Base-by-base conservation (phyloP, 2,888 invertebrate genomes). In the Ormia ochracea region DNA sequence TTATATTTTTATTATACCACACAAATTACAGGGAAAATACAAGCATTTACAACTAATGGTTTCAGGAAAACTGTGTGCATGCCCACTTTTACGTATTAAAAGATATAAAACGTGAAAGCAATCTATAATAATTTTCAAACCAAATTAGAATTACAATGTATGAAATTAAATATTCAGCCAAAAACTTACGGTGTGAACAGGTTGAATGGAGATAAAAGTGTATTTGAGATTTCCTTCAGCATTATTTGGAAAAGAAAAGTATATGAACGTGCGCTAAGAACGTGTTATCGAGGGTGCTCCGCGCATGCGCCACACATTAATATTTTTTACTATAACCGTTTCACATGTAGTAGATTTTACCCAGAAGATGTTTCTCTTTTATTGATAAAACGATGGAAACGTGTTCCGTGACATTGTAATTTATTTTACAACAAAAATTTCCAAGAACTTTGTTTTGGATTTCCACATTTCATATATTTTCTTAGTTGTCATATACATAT, bases 71-170 rank as follows among this genome's bases (percentile, higher is more conserved):
- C 72, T 54, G 54, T 73, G 14, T 26, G 23, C 36, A 43, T 63
- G 36, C 54, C 19, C 48, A 33, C 19, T 9, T 3, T 14, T 17
- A 6, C 5, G 10, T n/a, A 4, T 5, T 56, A 72, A 4, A 52
- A 74, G 50, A n/a, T 36, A 43, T 45, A 23, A 65, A 65, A 78
- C 74, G 69, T 79, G 79, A 70, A 45, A 79, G 61, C 31, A 75
- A 65, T 74, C n/a, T 43, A 43, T 52, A 52, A 33, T 21, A 58
- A 21, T 36, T 3, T 21, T 33, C 3, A 54, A 65, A 28, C 3
- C 50, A 31, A 19, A 33, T 2, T 33, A 48, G 21, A 28, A 38
- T 5, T 41, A 9, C 21, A 52, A 41, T 41, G 9, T 19, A 50
- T 36, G 38, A 33, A 43, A 59, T 19, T 48, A 38, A 70, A 59